Base-by-base conservation (phyloP, 1,140 invertebrate species). In the Drosophila lini region DNA sequence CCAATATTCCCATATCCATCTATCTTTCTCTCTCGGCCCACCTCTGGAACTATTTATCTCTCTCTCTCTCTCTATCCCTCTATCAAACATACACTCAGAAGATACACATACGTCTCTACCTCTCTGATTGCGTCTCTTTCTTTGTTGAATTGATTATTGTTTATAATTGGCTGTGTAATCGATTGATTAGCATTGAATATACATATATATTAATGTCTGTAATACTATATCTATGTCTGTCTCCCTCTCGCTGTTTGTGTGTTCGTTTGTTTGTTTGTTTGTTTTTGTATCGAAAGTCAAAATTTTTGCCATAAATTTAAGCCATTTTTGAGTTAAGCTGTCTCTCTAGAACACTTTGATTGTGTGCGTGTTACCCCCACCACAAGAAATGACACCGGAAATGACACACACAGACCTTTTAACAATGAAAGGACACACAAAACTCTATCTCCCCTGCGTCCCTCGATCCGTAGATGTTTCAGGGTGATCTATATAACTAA, bases 161-260 rank as follows among this genome's bases (percentile, higher is more conserved):
- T 56, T 80, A 67, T 64, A 80, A 83, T 83, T 80, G 80, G 80
- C 81, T 80, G 77, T 76, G 59, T 80, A 75, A 75, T 70, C 69
- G 41, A 69, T 70, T 68, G 53, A 71, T 59, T 70, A 69, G 65
- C 38, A 61, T 55, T 52, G 31, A 48, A 56, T 61, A 25, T 55
- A 28, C 31, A 42, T 60, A 34, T 53, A 44, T 34, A 69, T 52
- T 28, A 28, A 58, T 64, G 38, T 50, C 41, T 22, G 55, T 70
- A 52, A 57, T 58, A 40, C 22, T 73, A 48, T 64, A 34, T 73
- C 36, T 63, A 34, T 78, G 65, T 80, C 60, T 82, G 44, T 71
- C 44, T 83, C 22, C 61, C 68, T 78, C 50, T 78, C 25, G 40
- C 45, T 65, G 57, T 85, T 40, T 78, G 60, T 70, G 10, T 70